Conservation (phyloP, 2,113 vertebrate species). For the Catharus bicknelli region DNA sequence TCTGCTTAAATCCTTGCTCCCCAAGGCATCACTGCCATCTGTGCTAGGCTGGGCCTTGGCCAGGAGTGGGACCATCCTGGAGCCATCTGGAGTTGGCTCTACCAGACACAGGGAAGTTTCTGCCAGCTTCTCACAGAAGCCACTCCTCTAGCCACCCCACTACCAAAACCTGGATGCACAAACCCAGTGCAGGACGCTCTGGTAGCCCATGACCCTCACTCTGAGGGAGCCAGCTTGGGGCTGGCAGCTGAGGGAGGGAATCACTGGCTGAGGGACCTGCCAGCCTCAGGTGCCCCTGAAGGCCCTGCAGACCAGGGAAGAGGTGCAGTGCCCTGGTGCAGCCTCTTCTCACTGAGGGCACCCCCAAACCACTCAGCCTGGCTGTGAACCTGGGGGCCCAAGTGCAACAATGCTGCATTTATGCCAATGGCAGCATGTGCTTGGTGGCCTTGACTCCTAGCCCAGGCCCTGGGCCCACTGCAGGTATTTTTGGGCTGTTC, state of each 20-base stretch:
- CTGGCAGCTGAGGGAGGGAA: not conserved
- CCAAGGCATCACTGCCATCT: fast-evolving
- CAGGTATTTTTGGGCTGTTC: no score
- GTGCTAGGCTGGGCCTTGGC: not conserved
- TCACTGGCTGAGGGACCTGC: not conserved
- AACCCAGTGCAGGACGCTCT: fast-evolving
- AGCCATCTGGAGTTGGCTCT: not conserved
- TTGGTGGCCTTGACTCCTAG: fast-evolving
- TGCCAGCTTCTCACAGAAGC: not conserved
- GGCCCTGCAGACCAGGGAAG: not conserved
- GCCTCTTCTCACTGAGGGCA: not conserved
- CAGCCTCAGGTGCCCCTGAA: not conserved
- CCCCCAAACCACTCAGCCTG: not conserved
- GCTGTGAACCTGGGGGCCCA: not conserved
- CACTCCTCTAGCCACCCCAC: no score
- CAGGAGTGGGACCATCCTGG: not conserved
- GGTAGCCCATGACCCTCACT: fast-evolving
- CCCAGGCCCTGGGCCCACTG: not conserved
- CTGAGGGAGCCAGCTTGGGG: not conserved
- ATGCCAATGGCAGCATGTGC: fast-evolving
- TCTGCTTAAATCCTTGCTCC: not conserved
- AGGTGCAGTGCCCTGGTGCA: fast-evolving
- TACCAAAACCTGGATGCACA: not conserved
- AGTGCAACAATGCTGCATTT: fast-evolving
- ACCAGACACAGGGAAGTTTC: not conserved